Evolutionary conservation across 1,140 invertebrate genomes (phyloP), one percentile per base, ranked within the genome.

Genomic region (Drosophila saltans): DNA sequence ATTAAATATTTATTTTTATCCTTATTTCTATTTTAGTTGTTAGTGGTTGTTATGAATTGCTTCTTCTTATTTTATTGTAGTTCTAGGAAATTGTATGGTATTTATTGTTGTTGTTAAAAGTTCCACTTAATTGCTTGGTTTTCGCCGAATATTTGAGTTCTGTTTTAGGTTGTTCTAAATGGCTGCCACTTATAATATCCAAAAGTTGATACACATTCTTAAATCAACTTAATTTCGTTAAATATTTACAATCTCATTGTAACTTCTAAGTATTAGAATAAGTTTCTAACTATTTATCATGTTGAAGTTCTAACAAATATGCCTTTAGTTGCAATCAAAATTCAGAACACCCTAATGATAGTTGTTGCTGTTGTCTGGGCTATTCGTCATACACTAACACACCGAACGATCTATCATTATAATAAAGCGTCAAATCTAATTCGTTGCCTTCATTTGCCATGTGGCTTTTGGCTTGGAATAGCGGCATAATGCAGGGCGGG

Each of bases 401-500:
- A 88, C 24, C 33, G 41, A 84, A 72, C 84, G 84, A 88, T 88
- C 83, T 89, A 88, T 88, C 80, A 89, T 89, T 84, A 80, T 88
- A 88, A 88, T 88, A 81, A 80, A 89, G 83, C 83, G 80, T 89
- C 84, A 89, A 88, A 88, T 89, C 83, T 88, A 88, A 88, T 88
- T 83, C 76, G 69, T 73, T 79, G 77, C 80, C 67, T 75, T 70
- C 75, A 81, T 75, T 52, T 73, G 81, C 80, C 80, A 80, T 70
- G 79, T 65, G 58, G 65, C 57, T 59, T 59, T 40, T 30, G 16
- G 40, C 36, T 24, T 30, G 55, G 33, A 39, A 0, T 8, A 28
- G 36, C 33, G 24, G 40, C 28, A 36, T 36, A 36, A 36, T 36
- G 33, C 6, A 36, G 6, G 33, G 33, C 33, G 6, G 33, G 33